Percentiles rank a stretch among this genome's conserved stretches.
Conservation (phyloP, 2,888 invertebrate genomes). For the Xylocampa areola region DNA sequence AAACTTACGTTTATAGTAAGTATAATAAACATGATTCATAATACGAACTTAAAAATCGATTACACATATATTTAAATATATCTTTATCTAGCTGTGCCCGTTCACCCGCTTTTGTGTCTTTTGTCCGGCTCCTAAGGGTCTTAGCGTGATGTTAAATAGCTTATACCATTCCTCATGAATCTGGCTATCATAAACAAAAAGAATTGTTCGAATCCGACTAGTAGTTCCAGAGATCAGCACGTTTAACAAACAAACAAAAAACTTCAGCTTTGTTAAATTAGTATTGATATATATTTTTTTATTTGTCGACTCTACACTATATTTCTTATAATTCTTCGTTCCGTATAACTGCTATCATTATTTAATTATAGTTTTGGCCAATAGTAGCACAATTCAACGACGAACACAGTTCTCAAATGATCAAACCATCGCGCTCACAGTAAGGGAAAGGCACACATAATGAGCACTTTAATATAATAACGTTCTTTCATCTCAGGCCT, state of each 20-base stretch:
- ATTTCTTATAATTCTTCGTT: conserved; percentile 6
- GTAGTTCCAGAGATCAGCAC: too few relatives aligned
- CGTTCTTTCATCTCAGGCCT: conserved; percentile 31
- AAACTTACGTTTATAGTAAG: conserved; percentile 5
- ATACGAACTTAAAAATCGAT: conserved; percentile 8
- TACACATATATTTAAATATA: conserved; percentile 5
- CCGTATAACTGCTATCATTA: background rate
- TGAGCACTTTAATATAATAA: conserved; percentile 12
- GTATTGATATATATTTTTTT: too few relatives aligned
- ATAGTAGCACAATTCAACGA: background rate
- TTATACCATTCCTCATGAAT: too few relatives aligned
- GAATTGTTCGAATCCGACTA: too few relatives aligned
- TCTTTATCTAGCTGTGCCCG: too few relatives aligned
- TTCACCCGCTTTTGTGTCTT: too few relatives aligned
- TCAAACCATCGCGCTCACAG: conserved; percentile 9
- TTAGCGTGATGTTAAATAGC: too few relatives aligned
- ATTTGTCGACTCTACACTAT: too few relatives aligned
- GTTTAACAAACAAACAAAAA: too few relatives aligned
- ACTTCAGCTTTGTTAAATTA: too few relatives aligned
- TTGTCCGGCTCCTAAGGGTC: too few relatives aligned
- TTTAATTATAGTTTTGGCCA: background rate
- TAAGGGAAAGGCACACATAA: conserved; percentile 31
- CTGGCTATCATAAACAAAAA: too few relatives aligned
- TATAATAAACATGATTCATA: conserved; percentile 11
- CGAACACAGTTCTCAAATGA: conserved; percentile 11